Evolutionary conservation across 2,888 invertebrate genomes (phyloP).

Genomic region (Drosophila maculinotata): DNA sequence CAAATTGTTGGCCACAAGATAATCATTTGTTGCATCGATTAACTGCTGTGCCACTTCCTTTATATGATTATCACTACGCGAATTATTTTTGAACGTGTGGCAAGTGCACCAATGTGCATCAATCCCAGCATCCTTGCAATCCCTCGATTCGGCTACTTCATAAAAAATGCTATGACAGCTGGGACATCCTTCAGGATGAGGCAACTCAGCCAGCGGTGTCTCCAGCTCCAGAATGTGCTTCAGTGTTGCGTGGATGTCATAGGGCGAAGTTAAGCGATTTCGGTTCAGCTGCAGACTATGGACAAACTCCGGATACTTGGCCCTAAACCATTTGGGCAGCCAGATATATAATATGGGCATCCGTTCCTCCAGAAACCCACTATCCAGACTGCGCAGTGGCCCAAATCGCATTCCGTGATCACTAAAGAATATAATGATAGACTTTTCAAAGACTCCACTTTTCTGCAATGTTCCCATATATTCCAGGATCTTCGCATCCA

Average conservation of each 20-base stretch:
- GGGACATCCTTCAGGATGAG: conserved; percentile 86
- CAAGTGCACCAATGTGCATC: conserved; percentile 92
- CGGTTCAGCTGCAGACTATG: conserved; percentile 87
- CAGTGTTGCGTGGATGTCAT: conserved; percentile 58
- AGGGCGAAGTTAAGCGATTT: conserved; percentile 86
- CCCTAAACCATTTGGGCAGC: conserved; percentile 88
- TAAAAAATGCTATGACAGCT: conserved; percentile 89
- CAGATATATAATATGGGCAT: conserved; percentile 90
- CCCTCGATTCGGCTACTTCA: conserved; percentile 87
- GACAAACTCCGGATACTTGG: conserved; percentile 86
- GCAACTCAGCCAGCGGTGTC: conserved; percentile 27
- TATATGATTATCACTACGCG: conserved; percentile 1
- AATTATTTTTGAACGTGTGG: background rate
- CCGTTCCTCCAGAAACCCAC: conserved; percentile 92
- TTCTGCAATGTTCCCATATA: conserved; percentile 87
- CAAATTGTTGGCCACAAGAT: conserved; percentile 52
- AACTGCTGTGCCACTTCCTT: conserved; percentile 42
- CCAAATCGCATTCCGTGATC: conserved; percentile 93
- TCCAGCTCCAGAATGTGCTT: conserved; percentile 53
- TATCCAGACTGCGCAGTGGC: conserved; percentile 87
- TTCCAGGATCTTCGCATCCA: conserved; percentile 87
- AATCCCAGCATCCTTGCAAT: conserved; percentile 89
- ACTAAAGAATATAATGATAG: conserved; percentile 90
- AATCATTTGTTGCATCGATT: conserved; percentile 68
- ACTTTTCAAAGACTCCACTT: conserved; percentile 87